Evolutionary conservation across 64 coral and sea anemone genomes (phyloP).

Genomic region (Montipora efflorescens): DNA sequence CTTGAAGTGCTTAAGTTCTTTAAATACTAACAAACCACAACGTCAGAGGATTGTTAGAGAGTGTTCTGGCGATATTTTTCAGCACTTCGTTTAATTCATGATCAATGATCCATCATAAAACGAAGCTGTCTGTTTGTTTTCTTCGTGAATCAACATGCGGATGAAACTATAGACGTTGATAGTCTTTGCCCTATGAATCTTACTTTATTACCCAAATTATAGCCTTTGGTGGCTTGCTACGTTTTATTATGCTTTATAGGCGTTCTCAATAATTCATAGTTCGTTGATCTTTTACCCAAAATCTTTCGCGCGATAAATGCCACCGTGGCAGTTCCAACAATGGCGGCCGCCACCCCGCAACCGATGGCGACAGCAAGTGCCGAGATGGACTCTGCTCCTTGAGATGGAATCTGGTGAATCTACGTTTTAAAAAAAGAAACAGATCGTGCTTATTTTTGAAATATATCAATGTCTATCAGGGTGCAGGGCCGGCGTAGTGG

Average conservation of each 20-base stretch:
- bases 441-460: no score
- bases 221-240: background rate
- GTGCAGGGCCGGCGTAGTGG: no score
- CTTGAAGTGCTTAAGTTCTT: no score
- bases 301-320: conserved; percentile 91
- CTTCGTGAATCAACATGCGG: no score
- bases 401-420: conserved; percentile 81
- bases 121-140: no score
- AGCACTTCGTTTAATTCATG: no score
- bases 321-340: conserved; percentile 94
- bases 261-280: conserved; percentile 89
- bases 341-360: conserved; percentile 91
- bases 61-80: no score
- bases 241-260: conserved; percentile 81
- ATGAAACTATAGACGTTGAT: background rate
- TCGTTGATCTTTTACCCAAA: conserved; percentile 96
- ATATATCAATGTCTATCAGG: no score
- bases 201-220: background rate
- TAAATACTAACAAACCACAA: no score
- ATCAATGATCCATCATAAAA: no score
- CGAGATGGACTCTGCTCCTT: conserved; percentile 85
- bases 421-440: background rate
- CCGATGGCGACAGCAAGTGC: conserved; percentile 92
- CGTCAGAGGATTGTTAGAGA: no score
- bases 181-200: background rate